Base-by-base conservation (phyloP, 2,113 vertebrate species). In the Catharus minimus region DNA sequence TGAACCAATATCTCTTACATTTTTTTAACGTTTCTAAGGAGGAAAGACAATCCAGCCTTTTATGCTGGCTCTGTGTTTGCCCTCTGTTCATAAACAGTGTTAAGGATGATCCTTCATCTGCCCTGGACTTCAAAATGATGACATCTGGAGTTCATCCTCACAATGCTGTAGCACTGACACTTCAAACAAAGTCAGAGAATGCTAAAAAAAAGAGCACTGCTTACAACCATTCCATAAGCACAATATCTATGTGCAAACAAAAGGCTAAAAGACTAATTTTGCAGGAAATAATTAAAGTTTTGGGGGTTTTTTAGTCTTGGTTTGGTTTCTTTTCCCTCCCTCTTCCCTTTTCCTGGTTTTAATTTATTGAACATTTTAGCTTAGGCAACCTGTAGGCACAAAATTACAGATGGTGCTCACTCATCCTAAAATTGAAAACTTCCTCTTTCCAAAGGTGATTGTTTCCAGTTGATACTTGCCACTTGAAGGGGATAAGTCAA, bases 401-500 rank as follows among this genome's bases (percentile, higher is more conserved):
- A 53, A 85, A 90, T 84, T 95, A 90, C 79, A 93, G 73, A 95
- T 92, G 82, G 66, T 84, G 66, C 39, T 96, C 84, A 27, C 61
- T 93, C 90, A n/a, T 61, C 56, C 56, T 84, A 72, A 69, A 93
- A 95, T 65, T 90, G 85, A 95, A 96, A 91, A 92, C 85, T 95
- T 96, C 94, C 87, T 95, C 64, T 94, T 93, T 90, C 66, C 69
- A 90, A 91, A 86, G 76, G 61, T 94, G 95, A 93, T 94, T 90
- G 56, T 68, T 97, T 91, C 92, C 95, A 96, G 87, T 75, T 86
- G 85, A 92, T 65, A 72, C 41, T 52, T 62, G n/a, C 66, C 53
- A 61, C 30, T 53, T n/a, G 46, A 90, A 91, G 30, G 26, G 52
- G 33, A 4, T 53, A 93, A 67, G 78, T 89, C 78, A 89, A 36